Base-by-base conservation (phyloP, 2,113 vertebrate species). In the Percina caprodes region DNA sequence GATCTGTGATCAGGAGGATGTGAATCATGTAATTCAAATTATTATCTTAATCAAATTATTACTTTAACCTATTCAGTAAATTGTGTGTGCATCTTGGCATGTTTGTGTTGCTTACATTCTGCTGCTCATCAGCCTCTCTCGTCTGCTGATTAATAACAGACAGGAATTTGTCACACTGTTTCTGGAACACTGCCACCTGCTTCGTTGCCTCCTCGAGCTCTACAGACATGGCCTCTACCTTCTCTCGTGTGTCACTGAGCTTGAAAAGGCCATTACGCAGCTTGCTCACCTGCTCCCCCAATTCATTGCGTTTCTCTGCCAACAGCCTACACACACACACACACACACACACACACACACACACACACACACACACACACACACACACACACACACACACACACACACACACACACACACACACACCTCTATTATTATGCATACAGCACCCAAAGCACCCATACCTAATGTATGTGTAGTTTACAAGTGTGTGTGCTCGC, bases 161-260 rank as follows among this genome's bases (percentile, higher is more conserved):
- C 89, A 98, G 93, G 88, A 95, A 98, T 75, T 97, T 94, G 65
- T 97, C 96, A 0, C 96, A 98, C 88, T 98, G 93, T 48, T 92
- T 95, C 91, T 97, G 96, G 93, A 96, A 97, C 82, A 96, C 95
- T 0, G 95, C 96, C 91, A 97, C 96, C 84, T 97, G 96, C 68
- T 86, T 94, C 90, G 95, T 96, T 86, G 97, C 95, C 0, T 97
- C 94, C 68, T 96, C 96, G 54, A 98, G 94, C 90, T 97, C 96
- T 63, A 96, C 39, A 0, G 96, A 96, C 97, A 98, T 98, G 94
- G 95, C 95, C 88, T 97, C 94, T 85, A 97, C 96, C 84, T 98
- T 98, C 79, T 87, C 84, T 16, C 96, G 93, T 0, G 96, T 97
- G 85, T 97, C 96, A 2, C 96, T 96, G 5, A 98, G 96, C 91